Percentiles rank a stretch among this genome's conserved stretches.
These are phyloP conservation scores for Istiophorus platypterus DNA, from an alignment of 2,113 vertebrate species.

Conservation along the genomic window DNA sequence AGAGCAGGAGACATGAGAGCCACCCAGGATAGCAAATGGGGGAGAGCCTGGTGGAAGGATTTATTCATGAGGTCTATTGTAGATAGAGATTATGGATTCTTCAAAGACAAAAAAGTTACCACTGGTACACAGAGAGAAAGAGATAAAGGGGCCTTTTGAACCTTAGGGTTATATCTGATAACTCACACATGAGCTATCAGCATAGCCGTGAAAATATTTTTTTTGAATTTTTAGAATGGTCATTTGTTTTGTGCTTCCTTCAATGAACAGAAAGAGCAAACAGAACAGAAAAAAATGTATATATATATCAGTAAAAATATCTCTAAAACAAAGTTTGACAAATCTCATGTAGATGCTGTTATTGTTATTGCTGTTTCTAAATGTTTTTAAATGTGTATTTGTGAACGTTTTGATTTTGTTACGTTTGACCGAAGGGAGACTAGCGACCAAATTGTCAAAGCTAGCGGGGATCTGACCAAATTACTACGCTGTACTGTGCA, in stretches of 20 bases:
- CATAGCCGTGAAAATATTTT: constrained; percentile 11
- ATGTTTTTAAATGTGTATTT: too few species aligned
- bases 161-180: constrained; percentile 28
- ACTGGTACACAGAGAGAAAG: constrained; percentile 31
- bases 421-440: too few species aligned
- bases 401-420: too few species aligned
- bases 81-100: constrained; percentile 47
- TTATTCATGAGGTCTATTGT: constrained; percentile 63
- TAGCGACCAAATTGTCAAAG: too few species aligned
- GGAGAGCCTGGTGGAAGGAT: constrained; percentile 45
- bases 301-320: not conserved
- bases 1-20: constrained; percentile 35
- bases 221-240: constrained; percentile 32
- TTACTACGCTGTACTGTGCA: not conserved
- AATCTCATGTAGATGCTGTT: too few species aligned
- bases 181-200: constrained; percentile 16
- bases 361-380: too few species aligned
- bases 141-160: constrained; percentile 42
- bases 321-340: too few species aligned
- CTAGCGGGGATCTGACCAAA: too few species aligned
- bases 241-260: constrained; percentile 47
- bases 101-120: constrained; percentile 63
- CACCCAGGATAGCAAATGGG: constrained; percentile 14
- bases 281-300: too few species aligned
- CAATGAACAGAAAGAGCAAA: constrained; percentile 29